Conservation (phyloP, 2,797 vertebrate genomes). For the Mionectes olivaceus region DNA sequence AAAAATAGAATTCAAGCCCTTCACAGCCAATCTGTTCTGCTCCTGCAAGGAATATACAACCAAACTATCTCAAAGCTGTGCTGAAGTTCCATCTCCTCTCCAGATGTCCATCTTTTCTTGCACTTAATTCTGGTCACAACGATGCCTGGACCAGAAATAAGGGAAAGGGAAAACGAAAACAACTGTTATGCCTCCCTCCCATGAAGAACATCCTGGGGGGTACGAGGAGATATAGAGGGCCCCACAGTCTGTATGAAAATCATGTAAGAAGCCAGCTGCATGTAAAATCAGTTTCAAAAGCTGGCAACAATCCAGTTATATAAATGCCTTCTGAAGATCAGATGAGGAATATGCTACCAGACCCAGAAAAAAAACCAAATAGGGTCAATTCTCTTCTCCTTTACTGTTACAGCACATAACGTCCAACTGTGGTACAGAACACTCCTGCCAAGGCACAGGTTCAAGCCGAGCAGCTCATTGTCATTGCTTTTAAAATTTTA, state of each 20-base stretch:
- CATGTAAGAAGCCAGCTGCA: slow-evolving; percentile 41
- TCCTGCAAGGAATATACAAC: background rate
- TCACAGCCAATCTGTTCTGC: background rate
- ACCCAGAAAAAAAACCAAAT: background rate
- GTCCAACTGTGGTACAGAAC: background rate
- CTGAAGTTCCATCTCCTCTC: slow-evolving; percentile 10
- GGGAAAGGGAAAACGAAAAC: slow-evolving; percentile 41
- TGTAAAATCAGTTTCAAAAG: slow-evolving; percentile 2
- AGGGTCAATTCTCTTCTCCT: background rate
- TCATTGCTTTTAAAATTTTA: background rate
- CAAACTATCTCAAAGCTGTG: background rate
- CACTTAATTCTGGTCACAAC: slow-evolving; percentile 55
- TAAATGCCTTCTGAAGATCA: slow-evolving; percentile 27
- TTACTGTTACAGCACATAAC: background rate
- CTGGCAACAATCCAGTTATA: slow-evolving; percentile 42
- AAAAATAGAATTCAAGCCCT: background rate
- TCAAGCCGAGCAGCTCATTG: background rate
- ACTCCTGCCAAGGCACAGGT: background rate
- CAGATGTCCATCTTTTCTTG: slow-evolving; percentile 61
- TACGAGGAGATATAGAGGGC: slow-evolving; percentile 2
- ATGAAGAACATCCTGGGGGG: slow-evolving; percentile 58
- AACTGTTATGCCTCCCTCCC: slow-evolving; percentile 53
- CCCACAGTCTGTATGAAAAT: background rate
- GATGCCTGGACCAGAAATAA: background rate
- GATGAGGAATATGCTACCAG: slow-evolving; percentile 21